These are phyloP conservation scores for Penaeus monodon DNA, from an alignment of 2,888 invertebrate genomes.

Conservation along the genomic window DNA sequence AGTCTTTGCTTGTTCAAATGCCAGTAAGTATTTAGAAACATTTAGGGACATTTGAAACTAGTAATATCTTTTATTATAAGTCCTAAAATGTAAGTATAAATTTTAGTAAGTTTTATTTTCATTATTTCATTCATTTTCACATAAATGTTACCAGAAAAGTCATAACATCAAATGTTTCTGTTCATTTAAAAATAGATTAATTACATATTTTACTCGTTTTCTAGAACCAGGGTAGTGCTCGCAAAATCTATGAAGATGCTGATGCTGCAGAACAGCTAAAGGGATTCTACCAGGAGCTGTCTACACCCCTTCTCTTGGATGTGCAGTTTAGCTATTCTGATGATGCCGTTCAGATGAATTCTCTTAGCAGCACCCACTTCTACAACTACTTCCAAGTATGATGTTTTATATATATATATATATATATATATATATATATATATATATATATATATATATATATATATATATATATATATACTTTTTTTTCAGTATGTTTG, in stretches of 20 bases:
- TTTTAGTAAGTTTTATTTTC: no score
- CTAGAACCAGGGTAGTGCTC: conserved; percentile 78
- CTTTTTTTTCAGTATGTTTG: no score
- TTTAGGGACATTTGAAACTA: no score
- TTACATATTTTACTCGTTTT: conserved; percentile 66
- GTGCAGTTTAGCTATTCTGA: conserved; percentile 76
- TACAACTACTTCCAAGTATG: conserved; percentile 59
- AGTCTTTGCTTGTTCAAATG: no score
- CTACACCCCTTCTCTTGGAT: conserved; percentile 78
- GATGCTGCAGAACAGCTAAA: conserved; percentile 75
- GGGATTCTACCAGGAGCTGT: conserved; percentile 76
- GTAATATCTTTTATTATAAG: not conserved
- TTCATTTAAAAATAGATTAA: not conserved
- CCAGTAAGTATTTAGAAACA: no score
- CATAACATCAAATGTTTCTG: no score
- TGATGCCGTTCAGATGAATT: conserved; percentile 65
- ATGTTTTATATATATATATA: not conserved
- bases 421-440: no score
- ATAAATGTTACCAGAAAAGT: no score
- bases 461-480: no score
- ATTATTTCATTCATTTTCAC: no score
- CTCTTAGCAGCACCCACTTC: conserved; percentile 65
- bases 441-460: no score
- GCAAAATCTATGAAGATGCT: conserved; percentile 81
- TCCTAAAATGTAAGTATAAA: not conserved